Base-by-base conservation (phyloP, 1,140 invertebrate species). In the Andricus grossulariae region DNA sequence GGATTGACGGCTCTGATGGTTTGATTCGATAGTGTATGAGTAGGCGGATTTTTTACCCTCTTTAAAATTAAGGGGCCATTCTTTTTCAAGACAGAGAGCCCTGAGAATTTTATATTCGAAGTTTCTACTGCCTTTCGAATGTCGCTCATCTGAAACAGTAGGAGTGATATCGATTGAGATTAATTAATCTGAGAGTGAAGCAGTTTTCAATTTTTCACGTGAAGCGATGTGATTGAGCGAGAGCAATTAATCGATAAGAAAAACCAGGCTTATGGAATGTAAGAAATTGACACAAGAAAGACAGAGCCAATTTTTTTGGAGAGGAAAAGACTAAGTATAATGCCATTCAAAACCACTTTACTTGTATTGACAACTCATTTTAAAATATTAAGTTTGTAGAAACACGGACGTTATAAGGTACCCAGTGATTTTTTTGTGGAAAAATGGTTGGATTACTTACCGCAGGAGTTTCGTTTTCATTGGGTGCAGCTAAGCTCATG, bases 91-190 rank as follows among this genome's bases (percentile, higher is more conserved):
- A 91, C 15, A 11, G 88, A 88, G 2, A 90, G 71, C 0, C 71
- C 75, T 50, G 79, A 82, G 12, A 16, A 18, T 73, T 87, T 91
- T 0, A 78, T 13, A 0, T 85, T 82, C 7, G 88, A 83, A 5
- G 74, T 80, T 60, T 88, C 89, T 0, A 90, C 83, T 1, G 84
- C 86, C 81, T 87, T 90, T 55, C 88, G 79, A 13, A 90, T 89
- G n/a, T 88, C 84, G 49, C 79, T 82, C 71, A 83, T 78, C 89
- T 90, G 18, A 21, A 49, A 85, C 75, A 1, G 57, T 71, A 52
- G 75, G n/a, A 21, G n/a, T n/a, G 5, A 45, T 60, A 45, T 18
- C 3, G 16, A 73, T 45, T 45, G 39, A 45, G 8, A 45, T 45
- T 11, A 45, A 45, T 10, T 45, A 10, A 11, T 45, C 39, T 45